phyloP scores from a whole-genome alignment of 2,113 vertebrate species.

The Rhea americana region DNA sequence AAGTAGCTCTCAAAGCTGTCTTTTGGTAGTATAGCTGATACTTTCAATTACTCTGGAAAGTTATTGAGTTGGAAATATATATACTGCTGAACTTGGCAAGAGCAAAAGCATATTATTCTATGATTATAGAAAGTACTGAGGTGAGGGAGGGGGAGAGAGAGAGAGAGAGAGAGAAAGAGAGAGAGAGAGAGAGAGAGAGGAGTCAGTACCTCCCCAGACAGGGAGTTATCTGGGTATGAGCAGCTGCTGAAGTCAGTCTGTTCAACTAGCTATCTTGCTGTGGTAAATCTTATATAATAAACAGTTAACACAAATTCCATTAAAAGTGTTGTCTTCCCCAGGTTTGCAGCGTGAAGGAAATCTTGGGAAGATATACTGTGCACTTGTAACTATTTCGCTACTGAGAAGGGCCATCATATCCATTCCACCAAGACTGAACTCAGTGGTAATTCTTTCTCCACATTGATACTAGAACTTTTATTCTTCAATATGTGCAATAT shows the following conservation, averaged over 20 bases:
- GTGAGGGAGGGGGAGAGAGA: not conserved
- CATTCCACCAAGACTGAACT: not conserved
- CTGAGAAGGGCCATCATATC: not conserved
- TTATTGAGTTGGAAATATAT: not conserved
- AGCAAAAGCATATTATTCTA: not conserved
- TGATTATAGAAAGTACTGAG: not conserved
- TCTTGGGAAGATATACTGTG: not conserved
- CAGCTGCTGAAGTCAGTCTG: not conserved
- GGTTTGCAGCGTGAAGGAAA: not conserved
- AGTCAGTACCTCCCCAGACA: not conserved
- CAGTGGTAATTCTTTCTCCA: not conserved
- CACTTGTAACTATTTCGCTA: not conserved
- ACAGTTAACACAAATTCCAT: not conserved
- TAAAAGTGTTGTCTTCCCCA: not conserved
- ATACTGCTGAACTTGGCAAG: not conserved
- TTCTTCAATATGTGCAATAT: not conserved
- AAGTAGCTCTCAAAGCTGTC: not conserved
- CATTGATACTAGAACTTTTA: not conserved
- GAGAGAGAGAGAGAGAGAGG: not conserved
- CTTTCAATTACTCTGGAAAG: not conserved
- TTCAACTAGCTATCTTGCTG: not conserved
- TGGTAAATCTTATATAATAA: not conserved
- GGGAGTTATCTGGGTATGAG: not conserved
- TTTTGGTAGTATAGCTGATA: not conserved
- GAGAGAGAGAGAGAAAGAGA: not conserved